Evolutionary conservation across 2,888 invertebrate species (phyloP).

Genomic region (Apoda limacodes): DNA sequence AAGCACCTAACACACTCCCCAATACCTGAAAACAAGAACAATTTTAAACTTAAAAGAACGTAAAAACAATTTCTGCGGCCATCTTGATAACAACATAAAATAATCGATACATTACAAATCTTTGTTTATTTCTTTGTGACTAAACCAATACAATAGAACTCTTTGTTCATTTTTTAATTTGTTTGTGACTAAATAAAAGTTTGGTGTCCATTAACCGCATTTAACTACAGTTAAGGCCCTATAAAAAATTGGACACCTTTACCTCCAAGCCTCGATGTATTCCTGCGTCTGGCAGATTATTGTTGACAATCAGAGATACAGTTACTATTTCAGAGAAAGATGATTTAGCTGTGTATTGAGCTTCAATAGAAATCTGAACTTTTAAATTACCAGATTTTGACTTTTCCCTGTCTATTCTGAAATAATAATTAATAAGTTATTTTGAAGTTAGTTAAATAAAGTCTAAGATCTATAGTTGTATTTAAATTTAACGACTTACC

Average conservation of each 20-base stretch:
- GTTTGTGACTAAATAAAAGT: too few species aligned
- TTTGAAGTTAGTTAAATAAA: background rate
- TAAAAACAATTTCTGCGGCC: too few species aligned
- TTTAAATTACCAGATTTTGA: conserved; percentile 27
- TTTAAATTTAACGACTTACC: conserved; percentile 29
- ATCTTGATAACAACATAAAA: too few species aligned
- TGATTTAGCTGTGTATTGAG: conserved; percentile 34
- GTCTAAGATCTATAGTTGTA: background rate
- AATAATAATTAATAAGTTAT: conserved; percentile 10
- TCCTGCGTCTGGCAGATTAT: conserved; percentile 47
- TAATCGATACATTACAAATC: too few species aligned
- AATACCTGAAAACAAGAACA: conserved; percentile 33
- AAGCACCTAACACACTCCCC: conserved; percentile 37
- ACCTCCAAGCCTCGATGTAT: conserved; percentile 46
- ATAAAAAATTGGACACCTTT: too few species aligned
- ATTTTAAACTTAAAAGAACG: too few species aligned
- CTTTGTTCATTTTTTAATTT: too few species aligned
- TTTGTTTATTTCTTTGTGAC: too few species aligned
- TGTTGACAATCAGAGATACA: conserved; percentile 31
- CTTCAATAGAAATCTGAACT: conserved; percentile 29
- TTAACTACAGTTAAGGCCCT: too few species aligned
- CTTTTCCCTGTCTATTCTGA: conserved; percentile 34
- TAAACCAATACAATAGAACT: too few species aligned
- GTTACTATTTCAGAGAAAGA: conserved; percentile 24
- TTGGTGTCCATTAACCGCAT: too few species aligned